Conservation (phyloP, 2,113 vertebrate genomes). For the Clarias batrachus region DNA sequence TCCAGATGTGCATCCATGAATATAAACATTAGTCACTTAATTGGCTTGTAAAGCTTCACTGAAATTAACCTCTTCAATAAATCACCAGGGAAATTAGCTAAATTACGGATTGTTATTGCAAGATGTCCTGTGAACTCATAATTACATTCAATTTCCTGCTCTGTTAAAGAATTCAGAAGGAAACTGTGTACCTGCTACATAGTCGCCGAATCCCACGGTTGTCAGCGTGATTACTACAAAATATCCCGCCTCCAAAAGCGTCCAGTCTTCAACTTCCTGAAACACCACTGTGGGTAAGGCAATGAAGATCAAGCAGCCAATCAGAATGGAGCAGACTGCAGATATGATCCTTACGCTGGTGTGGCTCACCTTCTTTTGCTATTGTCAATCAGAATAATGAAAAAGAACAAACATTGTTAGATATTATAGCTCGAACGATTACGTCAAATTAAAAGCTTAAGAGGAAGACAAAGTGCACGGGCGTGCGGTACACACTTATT, state of each 20-base stretch:
- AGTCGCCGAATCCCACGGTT: slow-evolving; percentile 90
- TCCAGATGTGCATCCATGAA: background rate
- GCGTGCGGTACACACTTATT: background rate
- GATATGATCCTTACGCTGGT: slow-evolving; percentile 82
- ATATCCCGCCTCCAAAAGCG: slow-evolving; percentile 81
- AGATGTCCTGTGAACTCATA: slow-evolving; percentile 32
- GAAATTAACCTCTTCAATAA: slow-evolving; percentile 34
- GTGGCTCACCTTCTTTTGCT: slow-evolving; percentile 82
- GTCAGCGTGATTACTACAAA: slow-evolving; percentile 90
- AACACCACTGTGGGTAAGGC: slow-evolving; percentile 82
- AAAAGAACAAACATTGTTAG: background rate
- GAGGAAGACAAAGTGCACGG: background rate
- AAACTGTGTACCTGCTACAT: slow-evolving; percentile 76
- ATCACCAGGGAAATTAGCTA: slow-evolving; percentile 32
- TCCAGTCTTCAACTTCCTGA: slow-evolving; percentile 80
- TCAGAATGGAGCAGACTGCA: slow-evolving; percentile 83
- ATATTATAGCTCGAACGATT: background rate
- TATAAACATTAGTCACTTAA: slow-evolving; percentile 37
- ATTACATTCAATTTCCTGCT: slow-evolving; percentile 31
- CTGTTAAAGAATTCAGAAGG: slow-evolving; percentile 36
- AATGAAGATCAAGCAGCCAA: slow-evolving; percentile 88
- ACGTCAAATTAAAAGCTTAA: background rate
- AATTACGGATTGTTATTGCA: slow-evolving; percentile 24
- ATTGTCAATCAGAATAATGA: slow-evolving; percentile 27
- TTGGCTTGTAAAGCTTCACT: slow-evolving; percentile 33